phyloP scores from a whole-genome alignment of 2,888 invertebrate species.

The Lutraria lutraria region DNA sequence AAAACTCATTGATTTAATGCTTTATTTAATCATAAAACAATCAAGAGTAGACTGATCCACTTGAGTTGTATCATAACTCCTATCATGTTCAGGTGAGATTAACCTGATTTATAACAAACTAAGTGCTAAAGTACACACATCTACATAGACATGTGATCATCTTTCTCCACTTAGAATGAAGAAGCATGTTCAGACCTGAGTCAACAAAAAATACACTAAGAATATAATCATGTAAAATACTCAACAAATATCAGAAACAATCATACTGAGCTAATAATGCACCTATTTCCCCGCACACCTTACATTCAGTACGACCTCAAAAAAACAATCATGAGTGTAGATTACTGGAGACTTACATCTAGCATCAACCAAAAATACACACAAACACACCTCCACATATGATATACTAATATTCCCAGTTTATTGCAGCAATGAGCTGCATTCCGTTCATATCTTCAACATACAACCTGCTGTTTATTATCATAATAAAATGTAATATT shows the following conservation, averaged over 20 bases:
- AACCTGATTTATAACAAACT: not conserved
- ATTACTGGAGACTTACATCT: not conserved
- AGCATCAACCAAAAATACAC: not conserved
- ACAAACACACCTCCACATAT: not conserved
- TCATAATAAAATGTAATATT: constrained; percentile 6
- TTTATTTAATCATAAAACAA: not conserved
- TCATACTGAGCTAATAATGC: not conserved
- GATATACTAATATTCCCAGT: not conserved
- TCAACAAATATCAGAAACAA: not conserved
- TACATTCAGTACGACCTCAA: not conserved
- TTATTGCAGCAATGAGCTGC: not conserved
- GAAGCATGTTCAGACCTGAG: not conserved
- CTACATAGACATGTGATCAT: not conserved
- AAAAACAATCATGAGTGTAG: not conserved
- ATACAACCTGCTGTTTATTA: not conserved
- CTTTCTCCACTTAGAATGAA: not conserved
- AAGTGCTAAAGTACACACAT: not conserved
- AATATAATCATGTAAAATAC: not conserved
- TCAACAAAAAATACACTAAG: not conserved
- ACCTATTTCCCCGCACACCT: not conserved
- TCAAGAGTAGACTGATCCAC: not conserved
- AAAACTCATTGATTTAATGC: not conserved
- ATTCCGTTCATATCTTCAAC: constrained; percentile 11
- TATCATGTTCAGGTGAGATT: not conserved
- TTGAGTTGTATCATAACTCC: not conserved